Evolutionary conservation across 2,888 invertebrate genomes (phyloP), one percentile per base, ranked within the genome.

Genomic region (Drosophila prolongata): DNA sequence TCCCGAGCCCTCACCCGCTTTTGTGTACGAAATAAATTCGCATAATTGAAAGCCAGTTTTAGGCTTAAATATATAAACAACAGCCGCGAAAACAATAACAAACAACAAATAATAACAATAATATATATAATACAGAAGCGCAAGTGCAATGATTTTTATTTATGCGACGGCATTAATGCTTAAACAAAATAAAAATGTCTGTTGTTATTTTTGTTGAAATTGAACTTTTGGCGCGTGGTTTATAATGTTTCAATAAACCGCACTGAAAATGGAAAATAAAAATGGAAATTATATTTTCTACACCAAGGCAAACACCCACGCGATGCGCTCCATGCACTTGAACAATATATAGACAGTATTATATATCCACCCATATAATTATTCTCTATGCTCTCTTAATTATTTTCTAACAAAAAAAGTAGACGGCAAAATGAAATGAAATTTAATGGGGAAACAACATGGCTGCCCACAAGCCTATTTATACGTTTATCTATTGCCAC

Each of bases 41-140:
- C 77, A 79, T 85, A 82, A 76, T 87, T 81, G 65, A 83, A 84
- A 84, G 87, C 85, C 89, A 78, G 85, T 85, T 85, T 87, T 61
- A 72, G 59, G 54, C 58, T 72, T 70, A 50, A 58, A 52, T 60
- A 53, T 46, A 72, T 55, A 65, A 74, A 71, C 65, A 69, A 65
- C 52, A 16, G 19, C 30, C 16, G 11, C 42, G 46, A 66, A 42
- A 73, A 47, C 65, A 73, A 56, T 64, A 66, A 54, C 47, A 72
- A 50, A 42, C 35, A 49, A 40, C 56, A 61, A 69, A 69, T 65
- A 68, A 81, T 75, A 61, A 49, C 64, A 67, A 72, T 50, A 24
- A 74, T 57, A 47, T 57, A 47, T 47, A 60, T 66, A 55, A 65
- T 69, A 80, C 87, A 84, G 77, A 58, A 74, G 77, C 77, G 77